Conservation (phyloP, 2,797 vertebrate species). For the Pristis pectinata region DNA sequence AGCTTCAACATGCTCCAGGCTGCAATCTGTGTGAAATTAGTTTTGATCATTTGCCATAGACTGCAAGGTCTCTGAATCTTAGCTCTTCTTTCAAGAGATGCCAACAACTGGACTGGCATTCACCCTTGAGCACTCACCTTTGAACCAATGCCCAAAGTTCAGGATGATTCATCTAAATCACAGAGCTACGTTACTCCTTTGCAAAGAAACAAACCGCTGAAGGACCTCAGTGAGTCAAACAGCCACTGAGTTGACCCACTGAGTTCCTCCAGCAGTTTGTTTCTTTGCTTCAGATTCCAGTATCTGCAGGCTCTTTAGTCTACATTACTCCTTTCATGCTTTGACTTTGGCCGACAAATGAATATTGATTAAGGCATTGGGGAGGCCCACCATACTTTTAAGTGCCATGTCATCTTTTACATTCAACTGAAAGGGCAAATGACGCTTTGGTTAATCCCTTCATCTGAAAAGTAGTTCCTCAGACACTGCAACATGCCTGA, state of each 20-base stretch:
- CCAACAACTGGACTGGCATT: not conserved
- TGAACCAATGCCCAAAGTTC: not conserved
- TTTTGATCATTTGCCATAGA: not conserved
- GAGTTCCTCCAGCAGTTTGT: too few species aligned
- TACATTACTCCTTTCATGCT: not conserved
- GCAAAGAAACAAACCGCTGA: too few species aligned
- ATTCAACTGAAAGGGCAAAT: not conserved
- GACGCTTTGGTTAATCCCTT: not conserved
- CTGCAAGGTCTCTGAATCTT: not conserved
- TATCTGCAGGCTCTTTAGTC: too few species aligned
- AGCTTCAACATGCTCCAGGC: not conserved
- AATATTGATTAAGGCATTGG: not conserved
- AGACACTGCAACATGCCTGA: too few species aligned
- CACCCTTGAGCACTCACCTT: not conserved
- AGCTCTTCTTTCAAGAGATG: not conserved
- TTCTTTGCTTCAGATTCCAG: too few species aligned
- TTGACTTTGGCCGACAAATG: not conserved
- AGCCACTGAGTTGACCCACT: too few species aligned
- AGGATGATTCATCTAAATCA: not conserved
- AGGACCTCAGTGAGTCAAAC: too few species aligned
- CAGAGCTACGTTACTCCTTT: too few species aligned
- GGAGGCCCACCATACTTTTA: not conserved
- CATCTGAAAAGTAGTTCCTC: not conserved
- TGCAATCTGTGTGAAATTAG: not conserved
- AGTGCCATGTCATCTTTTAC: not conserved